Percentiles rank a stretch among this genome's conserved stretches.
These are phyloP conservation scores for Augochlorella aurata DNA, from an alignment of 2,888 invertebrate genomes.

Conservation along the genomic window DNA sequence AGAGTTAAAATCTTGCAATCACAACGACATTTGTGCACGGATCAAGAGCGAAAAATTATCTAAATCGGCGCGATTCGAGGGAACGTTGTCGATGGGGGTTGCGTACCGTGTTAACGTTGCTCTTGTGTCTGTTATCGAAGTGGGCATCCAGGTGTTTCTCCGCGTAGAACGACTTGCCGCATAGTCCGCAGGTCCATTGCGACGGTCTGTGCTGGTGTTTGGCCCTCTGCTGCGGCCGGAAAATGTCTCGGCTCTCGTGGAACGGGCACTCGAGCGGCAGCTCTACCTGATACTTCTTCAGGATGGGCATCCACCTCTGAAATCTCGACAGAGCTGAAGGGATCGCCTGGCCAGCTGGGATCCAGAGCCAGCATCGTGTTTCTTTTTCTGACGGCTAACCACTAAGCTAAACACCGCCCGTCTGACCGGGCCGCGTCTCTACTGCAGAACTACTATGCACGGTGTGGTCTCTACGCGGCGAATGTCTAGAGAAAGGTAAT, in stretches of 20 bases:
- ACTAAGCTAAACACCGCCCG: neutral
- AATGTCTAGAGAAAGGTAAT: neutral
- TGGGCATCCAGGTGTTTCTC: conserved; percentile 93
- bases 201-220: conserved; percentile 93
- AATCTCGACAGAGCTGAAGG: conserved; percentile 43
- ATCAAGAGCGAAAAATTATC: too few species aligned
- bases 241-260: conserved; percentile 93
- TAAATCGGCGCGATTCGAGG: neutral
- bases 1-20: too few species aligned
- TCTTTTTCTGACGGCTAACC: neutral
- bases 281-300: conserved; percentile 93
- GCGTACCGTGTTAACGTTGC: conserved; percentile 90
- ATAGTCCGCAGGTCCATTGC: conserved; percentile 95
- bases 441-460: neutral
- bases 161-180: conserved; percentile 95
- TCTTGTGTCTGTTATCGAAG: conserved; percentile 94
- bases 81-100: neutral
- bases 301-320: conserved; percentile 93
- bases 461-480: too few species aligned
- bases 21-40: too few species aligned
- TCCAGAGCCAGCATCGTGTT: neutral
- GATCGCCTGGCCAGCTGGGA: neutral
- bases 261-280: conserved; percentile 95
- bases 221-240: conserved; percentile 92
- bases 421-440: neutral